Conservation (phyloP, 2,888 invertebrate species). For the Lasius platythorax region DNA sequence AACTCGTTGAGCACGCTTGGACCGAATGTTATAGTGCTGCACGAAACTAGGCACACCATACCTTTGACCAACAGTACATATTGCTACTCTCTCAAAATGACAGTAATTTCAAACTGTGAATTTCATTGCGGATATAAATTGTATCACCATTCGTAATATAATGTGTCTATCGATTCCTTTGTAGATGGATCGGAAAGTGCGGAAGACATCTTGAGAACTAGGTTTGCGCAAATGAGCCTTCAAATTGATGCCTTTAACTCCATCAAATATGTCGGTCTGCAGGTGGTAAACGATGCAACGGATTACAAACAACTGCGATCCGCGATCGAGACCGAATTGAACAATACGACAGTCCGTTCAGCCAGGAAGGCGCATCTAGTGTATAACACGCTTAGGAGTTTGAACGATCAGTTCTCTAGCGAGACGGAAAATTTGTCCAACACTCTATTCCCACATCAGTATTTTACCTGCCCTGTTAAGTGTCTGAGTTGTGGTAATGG, state of each 20-base stretch:
- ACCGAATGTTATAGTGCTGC: constrained; percentile 92
- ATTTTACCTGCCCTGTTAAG: constrained; percentile 91
- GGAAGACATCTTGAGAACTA: constrained; percentile 88
- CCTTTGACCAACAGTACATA: constrained; percentile 88
- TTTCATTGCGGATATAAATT: constrained; percentile 4
- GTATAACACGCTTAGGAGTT: constrained; percentile 90
- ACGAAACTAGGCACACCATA: constrained; percentile 92
- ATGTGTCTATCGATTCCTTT: constrained; percentile 55
- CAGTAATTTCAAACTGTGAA: constrained; percentile 68
- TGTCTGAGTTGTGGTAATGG: constrained; percentile 90
- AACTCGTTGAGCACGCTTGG: constrained; percentile 87
- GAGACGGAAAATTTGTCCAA: constrained; percentile 88
- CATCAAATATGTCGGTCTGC: constrained; percentile 90
- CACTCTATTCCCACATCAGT: constrained; percentile 92
- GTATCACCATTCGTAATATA: background rate
- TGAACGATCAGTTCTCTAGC: constrained; percentile 92
- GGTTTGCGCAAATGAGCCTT: constrained; percentile 89
- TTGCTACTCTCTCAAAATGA: constrained; percentile 69
- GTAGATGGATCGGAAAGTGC: constrained; percentile 88
- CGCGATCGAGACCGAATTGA: constrained; percentile 89
- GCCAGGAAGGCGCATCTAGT: constrained; percentile 90
- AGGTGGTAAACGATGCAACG: constrained; percentile 87
- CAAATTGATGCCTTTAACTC: constrained; percentile 92
- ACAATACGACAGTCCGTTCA: constrained; percentile 91
- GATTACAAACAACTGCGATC: constrained; percentile 88